Base-by-base conservation (phyloP, 2,888 invertebrate species). In the Ophion slaviceki region DNA sequence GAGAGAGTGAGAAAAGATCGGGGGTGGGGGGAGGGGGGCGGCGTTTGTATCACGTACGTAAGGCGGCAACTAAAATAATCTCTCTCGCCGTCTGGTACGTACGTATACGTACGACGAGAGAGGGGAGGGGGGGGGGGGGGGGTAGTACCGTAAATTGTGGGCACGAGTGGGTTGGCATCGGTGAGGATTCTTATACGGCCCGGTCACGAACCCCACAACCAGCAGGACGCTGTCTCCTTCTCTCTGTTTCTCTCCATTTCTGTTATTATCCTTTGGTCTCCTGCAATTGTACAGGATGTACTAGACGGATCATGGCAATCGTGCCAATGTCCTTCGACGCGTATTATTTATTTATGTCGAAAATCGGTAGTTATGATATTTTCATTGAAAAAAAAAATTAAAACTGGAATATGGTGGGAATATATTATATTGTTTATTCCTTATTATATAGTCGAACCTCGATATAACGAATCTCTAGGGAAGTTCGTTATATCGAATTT, bases 131-230 rank as follows among this genome's bases (percentile, higher is more conserved):
- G 83, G 62, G 64, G 66, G 64, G 74, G 62, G 40, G 86, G 71
- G 86, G 88, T 79, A 87, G 82, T 87, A 88, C 87, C 85, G 89
- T 89, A 89, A 90, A 91, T 90, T 86, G 88, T 80, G 82, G 53
- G 86, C 78, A 85, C 87, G 86, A 89, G 86, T 87, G 86, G 80
- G 83, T 86, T 80, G 89, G 88, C 87, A 88, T 86, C 89, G 86
- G 85, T 11, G 53, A 79, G 86, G 89, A 89, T 89, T 89, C 89
- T 91, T 90, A 90, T 89, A 89, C 88, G 84, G 87, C 78, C 64
- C 82, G 89, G 91, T 92, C 91, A 92, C 90, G 90, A 91, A 91
- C 89, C 88, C 80, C 81, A 61, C 75, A 80, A 80, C 78, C 84
- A 83, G 64, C 80, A 81, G 72, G 67, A 77, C 80, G 78, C 80